phyloP scores from a whole-genome alignment of 1,140 invertebrate species.

The Andricus grossulariae region DNA sequence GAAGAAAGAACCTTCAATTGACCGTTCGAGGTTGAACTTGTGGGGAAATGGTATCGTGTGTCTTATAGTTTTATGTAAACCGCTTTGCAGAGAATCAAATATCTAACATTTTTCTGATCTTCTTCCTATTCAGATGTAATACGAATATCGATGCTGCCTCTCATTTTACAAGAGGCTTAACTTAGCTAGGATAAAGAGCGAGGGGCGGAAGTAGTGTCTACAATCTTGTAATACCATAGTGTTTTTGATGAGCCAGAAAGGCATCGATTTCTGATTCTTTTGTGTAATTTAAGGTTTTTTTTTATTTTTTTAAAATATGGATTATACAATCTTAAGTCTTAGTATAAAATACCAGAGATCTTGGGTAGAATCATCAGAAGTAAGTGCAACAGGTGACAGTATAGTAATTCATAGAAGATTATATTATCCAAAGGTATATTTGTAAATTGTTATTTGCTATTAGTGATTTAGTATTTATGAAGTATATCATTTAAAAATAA shows the following conservation, averaged over 20 bases:
- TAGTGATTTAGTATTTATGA: no score
- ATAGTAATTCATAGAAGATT: background rate
- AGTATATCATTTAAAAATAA: no score
- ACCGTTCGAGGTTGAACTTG: conserved; percentile 1
- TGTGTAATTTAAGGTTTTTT: no score
- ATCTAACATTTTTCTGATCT: background rate
- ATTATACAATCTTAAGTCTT: background rate
- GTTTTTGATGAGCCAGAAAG: background rate
- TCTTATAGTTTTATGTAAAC: no score
- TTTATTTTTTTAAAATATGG: background rate
- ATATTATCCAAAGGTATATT: background rate
- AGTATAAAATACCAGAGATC: background rate
- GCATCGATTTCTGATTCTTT: no score
- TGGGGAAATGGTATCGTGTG: background rate
- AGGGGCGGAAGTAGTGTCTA: conserved; percentile 1
- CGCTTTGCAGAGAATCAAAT: background rate
- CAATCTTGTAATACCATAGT: background rate
- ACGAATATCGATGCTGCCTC: background rate
- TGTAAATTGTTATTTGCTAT: background rate
- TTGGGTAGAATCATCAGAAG: background rate
- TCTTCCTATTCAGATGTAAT: background rate
- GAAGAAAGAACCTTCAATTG: background rate
- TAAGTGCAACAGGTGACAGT: background rate
- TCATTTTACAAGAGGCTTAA: background rate
- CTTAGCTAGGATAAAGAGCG: background rate